Evolutionary conservation across 2,113 vertebrate species (phyloP).

Genomic region (Phylloscopus trochilus): DNA sequence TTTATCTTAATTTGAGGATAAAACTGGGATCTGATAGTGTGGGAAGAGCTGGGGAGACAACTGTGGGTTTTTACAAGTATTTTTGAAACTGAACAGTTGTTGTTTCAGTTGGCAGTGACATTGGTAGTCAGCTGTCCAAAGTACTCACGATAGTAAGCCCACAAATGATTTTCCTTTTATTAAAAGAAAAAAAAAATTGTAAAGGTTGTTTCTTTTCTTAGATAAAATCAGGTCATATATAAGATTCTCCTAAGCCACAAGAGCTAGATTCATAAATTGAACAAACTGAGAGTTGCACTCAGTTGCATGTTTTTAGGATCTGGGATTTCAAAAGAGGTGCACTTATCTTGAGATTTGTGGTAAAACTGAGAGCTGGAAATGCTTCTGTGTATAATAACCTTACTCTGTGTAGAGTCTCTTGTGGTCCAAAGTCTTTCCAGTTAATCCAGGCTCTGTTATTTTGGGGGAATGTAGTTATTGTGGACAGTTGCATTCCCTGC

Average conservation of each 20-base stretch:
- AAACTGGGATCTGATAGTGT: not conserved
- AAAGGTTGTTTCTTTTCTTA: conserved; percentile 23
- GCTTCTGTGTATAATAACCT: not conserved
- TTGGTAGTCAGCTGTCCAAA: conserved; percentile 26
- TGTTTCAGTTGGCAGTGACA: conserved; percentile 48
- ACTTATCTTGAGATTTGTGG: conserved; percentile 37
- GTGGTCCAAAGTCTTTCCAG: not conserved
- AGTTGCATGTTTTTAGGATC: conserved; percentile 4
- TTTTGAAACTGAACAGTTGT: not conserved
- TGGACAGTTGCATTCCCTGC: not conserved
- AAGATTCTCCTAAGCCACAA: conserved; percentile 18
- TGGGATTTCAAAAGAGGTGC: conserved; percentile 34
- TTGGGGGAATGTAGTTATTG: not conserved
- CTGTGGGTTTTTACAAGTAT: not conserved
- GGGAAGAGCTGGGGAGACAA: not conserved
- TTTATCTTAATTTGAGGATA: conserved; percentile 25
- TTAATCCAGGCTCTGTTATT: conserved; percentile 43
- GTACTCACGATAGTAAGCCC: not conserved
- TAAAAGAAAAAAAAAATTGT: not conserved
- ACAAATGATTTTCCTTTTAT: not conserved
- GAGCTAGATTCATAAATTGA: conserved; percentile 24
- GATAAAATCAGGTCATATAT: not conserved
- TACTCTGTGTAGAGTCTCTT: conserved; percentile 3
- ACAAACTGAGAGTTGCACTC: not conserved
- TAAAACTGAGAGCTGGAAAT: conserved; percentile 5